Evolutionary conservation across 2,113 vertebrate genomes (phyloP).

Genomic region (Oriolus oriolus): DNA sequence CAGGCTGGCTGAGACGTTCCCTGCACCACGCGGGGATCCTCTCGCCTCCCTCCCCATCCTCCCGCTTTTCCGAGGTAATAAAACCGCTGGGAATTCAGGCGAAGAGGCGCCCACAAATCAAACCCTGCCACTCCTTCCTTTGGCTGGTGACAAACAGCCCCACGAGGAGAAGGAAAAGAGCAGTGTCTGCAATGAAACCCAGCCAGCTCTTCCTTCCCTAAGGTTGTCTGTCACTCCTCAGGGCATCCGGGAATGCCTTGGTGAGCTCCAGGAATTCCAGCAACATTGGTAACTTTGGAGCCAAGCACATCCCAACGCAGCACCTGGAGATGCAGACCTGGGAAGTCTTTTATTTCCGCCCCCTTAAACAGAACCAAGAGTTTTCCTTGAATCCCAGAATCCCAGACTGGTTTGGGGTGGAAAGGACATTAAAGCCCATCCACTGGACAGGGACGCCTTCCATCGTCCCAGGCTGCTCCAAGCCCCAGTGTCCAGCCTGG

Average conservation of each 20-base stretch:
- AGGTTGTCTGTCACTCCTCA: neutral
- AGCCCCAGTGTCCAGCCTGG: neutral
- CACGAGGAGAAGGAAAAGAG: neutral
- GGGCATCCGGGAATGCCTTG: neutral
- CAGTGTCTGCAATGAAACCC: neutral
- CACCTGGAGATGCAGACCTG: neutral
- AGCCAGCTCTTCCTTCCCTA: neutral
- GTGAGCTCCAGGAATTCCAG: neutral
- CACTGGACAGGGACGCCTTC: neutral
- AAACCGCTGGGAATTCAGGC: neutral
- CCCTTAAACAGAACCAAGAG: neutral
- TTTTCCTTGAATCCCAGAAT: neutral
- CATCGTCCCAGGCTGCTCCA: neutral
- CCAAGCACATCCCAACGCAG: neutral
- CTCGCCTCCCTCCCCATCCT: neutral
- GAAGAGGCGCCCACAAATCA: neutral
- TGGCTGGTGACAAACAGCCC: neutral
- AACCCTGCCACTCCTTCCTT: neutral
- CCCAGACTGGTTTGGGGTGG: neutral
- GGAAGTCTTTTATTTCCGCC: too few relatives aligned
- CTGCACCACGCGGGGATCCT: neutral
- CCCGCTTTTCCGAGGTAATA: accelerated
- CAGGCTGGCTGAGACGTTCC: neutral
- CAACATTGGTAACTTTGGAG: neutral
- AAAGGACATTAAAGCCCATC: neutral